These are phyloP conservation scores for Chromobotia macracanthus DNA, from an alignment of 2,797 vertebrate genomes.

Conservation along the genomic window DNA sequence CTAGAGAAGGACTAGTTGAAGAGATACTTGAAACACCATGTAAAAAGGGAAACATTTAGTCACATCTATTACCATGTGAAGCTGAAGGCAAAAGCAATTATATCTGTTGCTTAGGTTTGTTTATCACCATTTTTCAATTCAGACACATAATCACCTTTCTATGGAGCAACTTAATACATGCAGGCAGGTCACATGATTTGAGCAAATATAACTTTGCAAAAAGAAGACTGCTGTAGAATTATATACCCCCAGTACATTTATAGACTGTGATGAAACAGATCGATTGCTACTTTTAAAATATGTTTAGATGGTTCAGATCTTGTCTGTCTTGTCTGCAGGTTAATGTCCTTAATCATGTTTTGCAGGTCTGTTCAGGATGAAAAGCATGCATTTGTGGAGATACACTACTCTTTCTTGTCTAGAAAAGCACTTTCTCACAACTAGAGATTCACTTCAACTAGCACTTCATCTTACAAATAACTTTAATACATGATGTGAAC, in stretches of 20 bases:
- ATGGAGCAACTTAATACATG: not conserved
- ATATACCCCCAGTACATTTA: too few species aligned
- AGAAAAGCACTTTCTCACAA: not conserved
- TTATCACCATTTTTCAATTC: conserved; percentile 18
- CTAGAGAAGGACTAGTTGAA: not conserved
- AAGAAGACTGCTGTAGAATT: not conserved
- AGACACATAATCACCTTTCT: conserved; percentile 27
- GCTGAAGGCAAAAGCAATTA: conserved; percentile 36
- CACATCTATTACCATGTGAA: not conserved
- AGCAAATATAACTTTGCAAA: not conserved
- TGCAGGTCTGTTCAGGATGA: too few species aligned
- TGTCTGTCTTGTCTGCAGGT: too few species aligned
- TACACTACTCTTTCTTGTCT: too few species aligned
- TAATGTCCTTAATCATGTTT: too few species aligned
- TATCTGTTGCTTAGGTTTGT: conserved; percentile 4
- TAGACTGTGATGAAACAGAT: too few species aligned
- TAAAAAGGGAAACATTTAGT: not conserved
- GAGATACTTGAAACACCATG: not conserved
- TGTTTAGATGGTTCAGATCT: too few species aligned
- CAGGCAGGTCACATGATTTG: not conserved
- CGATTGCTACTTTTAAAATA: too few species aligned
- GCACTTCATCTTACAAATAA: not conserved
- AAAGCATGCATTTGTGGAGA: not conserved
- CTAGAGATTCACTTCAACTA: not conserved
- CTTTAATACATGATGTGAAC: not conserved